Conservation (phyloP, 1,140 invertebrate genomes). For the Solenopsis fugax region DNA sequence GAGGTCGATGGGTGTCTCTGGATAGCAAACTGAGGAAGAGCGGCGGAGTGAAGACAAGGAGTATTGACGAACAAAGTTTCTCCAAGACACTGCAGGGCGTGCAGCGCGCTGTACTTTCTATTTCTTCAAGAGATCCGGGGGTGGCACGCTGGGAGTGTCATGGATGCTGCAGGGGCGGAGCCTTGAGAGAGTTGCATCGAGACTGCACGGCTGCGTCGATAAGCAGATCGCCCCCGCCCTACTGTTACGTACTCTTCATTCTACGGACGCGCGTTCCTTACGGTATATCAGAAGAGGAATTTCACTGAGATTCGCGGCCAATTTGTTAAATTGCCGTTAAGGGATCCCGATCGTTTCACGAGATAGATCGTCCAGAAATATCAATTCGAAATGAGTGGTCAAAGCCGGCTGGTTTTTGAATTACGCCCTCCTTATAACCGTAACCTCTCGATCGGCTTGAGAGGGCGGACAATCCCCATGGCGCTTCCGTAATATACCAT, state of each 20-base stretch:
- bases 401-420: constrained; percentile 8
- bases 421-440: background rate
- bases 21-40: background rate
- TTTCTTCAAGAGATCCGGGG: constrained; percentile 68
- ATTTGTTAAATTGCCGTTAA: background rate
- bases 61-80: background rate
- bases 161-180: constrained; percentile 83
- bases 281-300: too few species aligned
- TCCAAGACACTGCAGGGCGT: background rate
- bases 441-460: background rate
- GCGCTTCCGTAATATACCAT: constrained; percentile 21
- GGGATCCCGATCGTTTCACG: background rate
- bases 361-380: background rate
- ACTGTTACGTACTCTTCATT: constrained; percentile 25
- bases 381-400: background rate
- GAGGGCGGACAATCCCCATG: background rate
- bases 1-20: background rate
- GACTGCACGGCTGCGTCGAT: constrained; percentile 76
- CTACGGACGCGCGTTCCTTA: background rate
- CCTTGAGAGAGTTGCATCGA: constrained; percentile 82
- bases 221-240: constrained; percentile 63
- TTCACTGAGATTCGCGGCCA: background rate
- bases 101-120: constrained; percentile 41
- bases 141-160: constrained; percentile 80
- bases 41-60: background rate